Percentiles rank a stretch among this genome's conserved stretches.
These are phyloP conservation scores for Temnothorax unifasciatus DNA, from an alignment of 2,888 invertebrate genomes.

Conservation along the genomic window DNA sequence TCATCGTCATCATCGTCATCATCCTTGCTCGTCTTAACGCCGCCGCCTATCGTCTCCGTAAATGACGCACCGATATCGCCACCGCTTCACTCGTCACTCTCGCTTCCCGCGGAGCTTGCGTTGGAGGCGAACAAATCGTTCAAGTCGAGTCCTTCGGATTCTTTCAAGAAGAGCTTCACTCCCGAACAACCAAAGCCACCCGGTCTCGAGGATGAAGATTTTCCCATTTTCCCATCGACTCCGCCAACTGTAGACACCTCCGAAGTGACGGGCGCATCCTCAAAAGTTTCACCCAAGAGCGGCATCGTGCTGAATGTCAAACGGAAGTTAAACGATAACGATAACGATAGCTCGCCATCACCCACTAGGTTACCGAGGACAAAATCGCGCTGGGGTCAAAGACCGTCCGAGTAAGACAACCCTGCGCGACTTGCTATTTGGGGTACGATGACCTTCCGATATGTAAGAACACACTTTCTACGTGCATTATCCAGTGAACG, in stretches of 20 bases:
- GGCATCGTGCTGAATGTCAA: conserved; percentile 82
- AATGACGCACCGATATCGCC: conserved; percentile 15
- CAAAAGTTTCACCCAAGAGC: conserved; percentile 79
- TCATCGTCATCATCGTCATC: background rate
- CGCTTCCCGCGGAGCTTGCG: conserved; percentile 4
- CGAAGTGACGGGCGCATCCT: conserved; percentile 42
- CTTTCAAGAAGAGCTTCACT: conserved; percentile 70
- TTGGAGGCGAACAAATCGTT: conserved; percentile 41
- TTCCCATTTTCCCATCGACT: conserved; percentile 78
- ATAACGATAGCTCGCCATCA: conserved; percentile 64
- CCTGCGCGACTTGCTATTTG: background rate
- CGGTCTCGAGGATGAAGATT: conserved; percentile 82
- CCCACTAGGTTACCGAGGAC: conserved; percentile 77
- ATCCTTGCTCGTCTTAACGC: conserved; percentile 34
- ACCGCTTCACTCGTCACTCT: background rate
- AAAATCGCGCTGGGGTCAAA: conserved; percentile 84
- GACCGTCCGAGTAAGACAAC: conserved; percentile 78
- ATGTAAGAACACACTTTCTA: background rate
- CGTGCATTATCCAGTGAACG: background rate
- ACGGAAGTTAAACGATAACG: conserved; percentile 78
- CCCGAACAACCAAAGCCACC: conserved; percentile 83
- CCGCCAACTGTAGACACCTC: conserved; percentile 63
- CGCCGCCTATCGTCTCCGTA: background rate
- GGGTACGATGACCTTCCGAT: background rate
- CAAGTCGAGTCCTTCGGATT: conserved; percentile 56